Conservation (phyloP, 2,797 vertebrate species). For the Eospalax fontanierii region DNA sequence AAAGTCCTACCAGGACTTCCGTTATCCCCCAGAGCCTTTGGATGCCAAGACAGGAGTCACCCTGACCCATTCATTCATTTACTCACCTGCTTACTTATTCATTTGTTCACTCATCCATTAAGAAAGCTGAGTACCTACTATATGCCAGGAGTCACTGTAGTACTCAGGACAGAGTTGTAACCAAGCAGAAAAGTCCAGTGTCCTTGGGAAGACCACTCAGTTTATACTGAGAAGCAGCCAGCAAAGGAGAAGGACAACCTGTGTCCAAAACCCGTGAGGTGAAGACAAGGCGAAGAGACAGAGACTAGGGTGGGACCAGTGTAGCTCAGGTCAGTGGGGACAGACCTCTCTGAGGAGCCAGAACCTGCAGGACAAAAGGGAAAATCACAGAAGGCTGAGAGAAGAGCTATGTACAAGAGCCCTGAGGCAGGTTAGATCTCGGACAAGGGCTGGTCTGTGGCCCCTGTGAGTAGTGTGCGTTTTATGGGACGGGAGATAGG, state of each 20-base stretch:
- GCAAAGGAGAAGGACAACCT: background rate
- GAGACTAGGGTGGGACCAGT: background rate
- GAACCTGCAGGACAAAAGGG: background rate
- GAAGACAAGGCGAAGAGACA: background rate
- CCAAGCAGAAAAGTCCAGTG: background rate
- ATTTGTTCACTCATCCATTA: background rate
- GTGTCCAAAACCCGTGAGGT: background rate
- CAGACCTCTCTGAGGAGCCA: background rate
- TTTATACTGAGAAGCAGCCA: background rate
- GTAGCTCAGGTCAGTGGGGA: background rate
- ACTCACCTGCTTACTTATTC: background rate
- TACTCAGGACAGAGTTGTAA: background rate
- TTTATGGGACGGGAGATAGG: slow-evolving; percentile 9
- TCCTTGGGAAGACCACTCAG: background rate
- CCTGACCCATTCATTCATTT: background rate
- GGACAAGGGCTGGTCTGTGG: background rate
- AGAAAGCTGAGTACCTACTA: background rate
- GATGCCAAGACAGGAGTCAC: background rate
- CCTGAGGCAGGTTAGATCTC: background rate
- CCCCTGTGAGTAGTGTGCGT: background rate
- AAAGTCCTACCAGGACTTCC: background rate
- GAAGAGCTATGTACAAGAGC: background rate
- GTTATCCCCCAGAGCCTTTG: background rate
- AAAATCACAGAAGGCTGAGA: background rate
- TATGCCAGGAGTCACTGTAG: background rate